phyloP scores from a whole-genome alignment of 2,888 invertebrate genomes.

The Lasioglossum villosulum region DNA sequence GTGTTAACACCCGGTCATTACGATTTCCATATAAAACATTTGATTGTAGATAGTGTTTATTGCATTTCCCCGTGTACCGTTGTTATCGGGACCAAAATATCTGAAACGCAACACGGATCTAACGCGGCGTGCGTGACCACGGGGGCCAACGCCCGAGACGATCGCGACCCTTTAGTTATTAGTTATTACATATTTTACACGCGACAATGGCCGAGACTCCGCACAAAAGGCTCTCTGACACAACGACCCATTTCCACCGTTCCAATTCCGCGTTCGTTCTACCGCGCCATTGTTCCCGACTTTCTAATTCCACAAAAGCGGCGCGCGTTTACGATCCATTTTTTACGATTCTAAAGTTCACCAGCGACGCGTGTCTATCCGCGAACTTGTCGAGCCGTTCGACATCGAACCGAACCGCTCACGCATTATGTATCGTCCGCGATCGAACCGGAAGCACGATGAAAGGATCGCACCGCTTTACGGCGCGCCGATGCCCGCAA shows the following conservation, averaged over 20 bases:
- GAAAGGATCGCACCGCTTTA: conserved; percentile 24
- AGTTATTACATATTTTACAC: not conserved
- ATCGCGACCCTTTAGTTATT: not conserved
- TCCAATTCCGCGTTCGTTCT: not conserved
- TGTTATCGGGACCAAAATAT: not conserved
- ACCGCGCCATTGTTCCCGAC: not conserved
- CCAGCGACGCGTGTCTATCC: conserved; percentile 28
- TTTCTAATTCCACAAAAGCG: conserved; percentile 5
- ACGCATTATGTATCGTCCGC: conserved; percentile 18
- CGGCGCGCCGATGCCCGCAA: conserved; percentile 15
- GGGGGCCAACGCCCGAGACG: not conserved
- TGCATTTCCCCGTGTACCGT: not conserved
- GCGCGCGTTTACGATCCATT: conserved; percentile 50
- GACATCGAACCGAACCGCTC: conserved; percentile 21
- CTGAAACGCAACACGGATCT: not conserved
- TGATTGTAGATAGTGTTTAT: not conserved
- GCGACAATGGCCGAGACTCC: not conserved
- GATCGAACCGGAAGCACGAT: conserved; percentile 6
- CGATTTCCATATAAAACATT: not conserved
- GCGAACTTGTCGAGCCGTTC: conserved; percentile 9
- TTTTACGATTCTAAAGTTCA: conserved; percentile 50
- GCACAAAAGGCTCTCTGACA: not conserved
- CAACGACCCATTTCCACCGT: not conserved
- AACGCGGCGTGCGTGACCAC: not conserved
- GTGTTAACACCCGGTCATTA: not conserved